These are phyloP conservation scores for Candidula unifasciata DNA, from an alignment of 2,888 invertebrate genomes.

Conservation along the genomic window DNA sequence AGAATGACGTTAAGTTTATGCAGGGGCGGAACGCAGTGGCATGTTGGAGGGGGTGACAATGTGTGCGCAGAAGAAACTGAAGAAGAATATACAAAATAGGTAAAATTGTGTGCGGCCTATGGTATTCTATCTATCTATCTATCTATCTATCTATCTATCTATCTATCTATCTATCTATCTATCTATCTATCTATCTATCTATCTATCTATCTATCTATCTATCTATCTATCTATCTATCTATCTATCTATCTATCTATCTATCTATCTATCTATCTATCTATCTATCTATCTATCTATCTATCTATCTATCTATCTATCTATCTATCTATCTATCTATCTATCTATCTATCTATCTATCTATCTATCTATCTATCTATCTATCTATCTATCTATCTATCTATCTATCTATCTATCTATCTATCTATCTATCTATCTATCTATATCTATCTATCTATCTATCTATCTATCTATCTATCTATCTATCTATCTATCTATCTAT, in stretches of 20 bases:
- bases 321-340: constrained; percentile 8
- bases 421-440: too few relatives aligned
- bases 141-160: too few relatives aligned
- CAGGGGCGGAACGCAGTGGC: background rate
- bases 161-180: too few relatives aligned
- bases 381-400: too few relatives aligned
- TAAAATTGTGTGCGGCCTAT: background rate
- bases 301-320: constrained; percentile 4
- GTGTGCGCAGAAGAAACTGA: too few relatives aligned
- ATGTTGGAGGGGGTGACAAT: background rate
- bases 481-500: too few relatives aligned
- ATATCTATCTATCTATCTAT: background rate
- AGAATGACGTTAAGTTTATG: background rate
- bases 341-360: constrained; percentile 8
- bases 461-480: too few relatives aligned
- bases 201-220: too few relatives aligned
- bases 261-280: background rate
- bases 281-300: background rate
- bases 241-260: background rate
- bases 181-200: too few relatives aligned
- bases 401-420: too few relatives aligned
- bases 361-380: constrained; percentile 6
- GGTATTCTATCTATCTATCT: too few relatives aligned
- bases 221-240: background rate
- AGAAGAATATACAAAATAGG: too few relatives aligned